Evolutionary conservation across 1,140 invertebrate species (phyloP).

Genomic region (Thaumetopoea pityocampa): DNA sequence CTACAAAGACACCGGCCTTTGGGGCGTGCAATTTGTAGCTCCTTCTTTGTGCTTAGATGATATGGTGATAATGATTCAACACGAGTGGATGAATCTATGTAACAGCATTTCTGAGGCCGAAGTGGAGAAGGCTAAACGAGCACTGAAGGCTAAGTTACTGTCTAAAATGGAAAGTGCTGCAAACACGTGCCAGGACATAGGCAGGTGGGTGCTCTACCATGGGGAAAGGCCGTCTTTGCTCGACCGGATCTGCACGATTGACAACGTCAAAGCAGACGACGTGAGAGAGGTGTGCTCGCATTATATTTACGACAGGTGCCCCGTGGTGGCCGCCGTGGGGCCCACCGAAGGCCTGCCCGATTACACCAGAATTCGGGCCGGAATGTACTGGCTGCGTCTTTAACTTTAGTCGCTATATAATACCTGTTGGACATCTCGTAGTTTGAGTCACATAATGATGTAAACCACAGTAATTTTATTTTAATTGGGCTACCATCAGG

Average conservation of each 20-base stretch:
- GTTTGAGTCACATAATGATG: no score
- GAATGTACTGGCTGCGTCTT: slow-evolving; percentile 79
- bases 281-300: slow-evolving; percentile 79
- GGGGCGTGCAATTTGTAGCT: slow-evolving; percentile 61
- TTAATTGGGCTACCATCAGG: background rate
- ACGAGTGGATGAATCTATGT: slow-evolving; percentile 61
- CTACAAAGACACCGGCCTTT: slow-evolving; percentile 63
- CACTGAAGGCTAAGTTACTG: slow-evolving; percentile 72
- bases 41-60: slow-evolving; percentile 41
- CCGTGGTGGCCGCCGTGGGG: slow-evolving; percentile 82
- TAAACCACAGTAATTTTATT: background rate
- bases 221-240: slow-evolving; percentile 80
- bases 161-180: slow-evolving; percentile 84
- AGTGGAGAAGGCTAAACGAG: slow-evolving; percentile 53
- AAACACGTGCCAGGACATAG: slow-evolving; percentile 88
- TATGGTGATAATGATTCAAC: slow-evolving; percentile 45
- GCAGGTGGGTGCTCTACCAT: slow-evolving; percentile 86
- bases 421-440: no score
- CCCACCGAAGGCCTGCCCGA: slow-evolving; percentile 81
- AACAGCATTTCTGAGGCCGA: slow-evolving; percentile 49
- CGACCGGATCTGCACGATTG: slow-evolving; percentile 83
- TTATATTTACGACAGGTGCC: slow-evolving; percentile 85
- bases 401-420: slow-evolving; percentile 22
- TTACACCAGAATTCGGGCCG: slow-evolving; percentile 79
- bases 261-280: slow-evolving; percentile 77